phyloP scores from a whole-genome alignment of 2,113 vertebrate species.

The Clarias gariepinus region DNA sequence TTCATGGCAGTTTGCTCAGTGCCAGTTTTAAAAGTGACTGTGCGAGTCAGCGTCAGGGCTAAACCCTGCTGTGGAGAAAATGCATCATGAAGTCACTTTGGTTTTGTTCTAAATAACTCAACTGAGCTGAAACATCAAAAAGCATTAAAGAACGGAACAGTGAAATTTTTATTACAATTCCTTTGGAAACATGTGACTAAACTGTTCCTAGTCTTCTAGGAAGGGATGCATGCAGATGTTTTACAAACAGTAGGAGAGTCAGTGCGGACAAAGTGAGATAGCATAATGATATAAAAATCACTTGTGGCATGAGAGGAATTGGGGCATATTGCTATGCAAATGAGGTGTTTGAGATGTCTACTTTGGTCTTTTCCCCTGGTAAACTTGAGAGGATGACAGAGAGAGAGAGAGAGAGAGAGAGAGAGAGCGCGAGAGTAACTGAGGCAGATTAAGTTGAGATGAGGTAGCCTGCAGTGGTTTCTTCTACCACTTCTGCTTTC shows the following conservation, averaged over 20 bases:
- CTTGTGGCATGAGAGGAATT: slow-evolving; percentile 48
- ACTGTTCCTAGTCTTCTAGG: slow-evolving; percentile 16
- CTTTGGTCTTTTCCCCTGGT: slow-evolving; percentile 23
- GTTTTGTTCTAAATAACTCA: not conserved
- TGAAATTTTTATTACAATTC: not conserved
- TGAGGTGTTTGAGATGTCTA: slow-evolving; percentile 24
- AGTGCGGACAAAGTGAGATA: slow-evolving; percentile 17
- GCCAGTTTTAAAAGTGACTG: not conserved
- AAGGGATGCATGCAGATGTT: slow-evolving; percentile 10
- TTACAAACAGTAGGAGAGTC: not conserved
- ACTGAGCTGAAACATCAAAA: slow-evolving; percentile 29
- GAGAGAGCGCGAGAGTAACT: slow-evolving; percentile 18
- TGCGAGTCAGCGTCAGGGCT: not conserved
- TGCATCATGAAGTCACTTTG: not conserved
- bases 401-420: slow-evolving; percentile 37
- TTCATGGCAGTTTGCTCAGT: slow-evolving; percentile 25
- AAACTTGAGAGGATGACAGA: not conserved
- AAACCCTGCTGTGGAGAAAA: slow-evolving; percentile 24
- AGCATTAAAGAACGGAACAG: slow-evolving; percentile 44
- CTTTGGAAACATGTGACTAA: slow-evolving; percentile 48
- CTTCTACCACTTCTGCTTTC: slow-evolving; percentile 4
- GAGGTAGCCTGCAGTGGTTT: slow-evolving; percentile 6
- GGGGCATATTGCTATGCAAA: slow-evolving; percentile 45
- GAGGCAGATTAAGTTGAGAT: slow-evolving; percentile 52
- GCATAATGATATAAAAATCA: slow-evolving; percentile 50